Conservation (phyloP, 2,113 vertebrate genomes). For the Vidua macroura region DNA sequence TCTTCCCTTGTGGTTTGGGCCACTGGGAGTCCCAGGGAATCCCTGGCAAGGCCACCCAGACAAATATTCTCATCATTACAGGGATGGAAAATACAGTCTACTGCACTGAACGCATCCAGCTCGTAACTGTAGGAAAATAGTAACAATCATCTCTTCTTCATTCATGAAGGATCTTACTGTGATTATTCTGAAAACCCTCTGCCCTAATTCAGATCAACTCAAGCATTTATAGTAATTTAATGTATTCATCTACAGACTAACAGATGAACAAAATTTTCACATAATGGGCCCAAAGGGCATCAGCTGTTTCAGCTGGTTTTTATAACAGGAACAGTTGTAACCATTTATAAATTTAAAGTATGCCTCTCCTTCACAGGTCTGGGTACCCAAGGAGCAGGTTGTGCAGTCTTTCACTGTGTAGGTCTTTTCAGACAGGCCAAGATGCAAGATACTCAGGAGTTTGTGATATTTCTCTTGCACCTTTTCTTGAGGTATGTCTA, state of each 20-base stretch:
- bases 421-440: background rate
- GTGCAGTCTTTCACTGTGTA: background rate
- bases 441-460: background rate
- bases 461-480: background rate
- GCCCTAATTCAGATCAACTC: background rate
- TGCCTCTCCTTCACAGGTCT: background rate
- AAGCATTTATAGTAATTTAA: background rate
- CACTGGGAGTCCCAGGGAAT: background rate
- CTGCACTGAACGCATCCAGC: background rate
- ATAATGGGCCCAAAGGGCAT: background rate
- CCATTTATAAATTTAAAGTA: background rate
- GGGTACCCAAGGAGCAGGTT: background rate
- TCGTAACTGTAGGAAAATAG: background rate
- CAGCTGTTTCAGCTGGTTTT: background rate
- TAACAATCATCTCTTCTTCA: background rate
- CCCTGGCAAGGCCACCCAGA: background rate
- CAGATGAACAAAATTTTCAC: background rate
- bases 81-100: background rate
- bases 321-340: background rate
- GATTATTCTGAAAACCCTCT: background rate
- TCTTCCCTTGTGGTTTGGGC: background rate
- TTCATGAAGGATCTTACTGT: background rate
- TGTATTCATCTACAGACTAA: background rate
- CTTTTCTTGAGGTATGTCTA: background rate
- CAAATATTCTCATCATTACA: background rate